Percentiles rank a stretch among this genome's conserved stretches.
These are phyloP conservation scores for Oscheius sp. DNA, from an alignment of 2,888 invertebrate species.

Conservation along the genomic window DNA sequence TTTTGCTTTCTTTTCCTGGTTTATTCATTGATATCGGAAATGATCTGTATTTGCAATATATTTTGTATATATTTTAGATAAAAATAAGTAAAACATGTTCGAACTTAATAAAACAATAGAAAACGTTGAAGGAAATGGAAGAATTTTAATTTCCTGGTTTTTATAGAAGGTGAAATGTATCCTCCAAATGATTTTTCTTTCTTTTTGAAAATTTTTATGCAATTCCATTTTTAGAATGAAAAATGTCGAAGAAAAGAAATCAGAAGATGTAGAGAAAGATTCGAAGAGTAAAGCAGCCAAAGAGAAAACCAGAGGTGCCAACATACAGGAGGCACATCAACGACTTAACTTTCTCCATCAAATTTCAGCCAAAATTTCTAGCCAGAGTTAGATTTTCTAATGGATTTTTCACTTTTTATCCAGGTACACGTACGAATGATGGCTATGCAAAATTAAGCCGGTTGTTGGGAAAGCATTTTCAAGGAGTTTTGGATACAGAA, in stretches of 20 bases:
- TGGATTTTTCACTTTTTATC: neutral
- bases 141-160: too few species aligned
- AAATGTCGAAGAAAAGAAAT: neutral
- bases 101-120: too few species aligned
- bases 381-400: constrained; percentile 35
- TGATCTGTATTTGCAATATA: too few species aligned
- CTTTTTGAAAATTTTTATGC: too few species aligned
- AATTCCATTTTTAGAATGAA: neutral
- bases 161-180: too few species aligned
- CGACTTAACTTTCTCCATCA: constrained; percentile 44
- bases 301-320: neutral
- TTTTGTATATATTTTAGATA: too few species aligned
- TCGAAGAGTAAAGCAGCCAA: neutral
- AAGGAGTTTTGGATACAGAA: constrained; percentile 54
- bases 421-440: constrained; percentile 41
- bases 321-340: constrained; percentile 20
- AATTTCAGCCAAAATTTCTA: constrained; percentile 34
- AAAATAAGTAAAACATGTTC: too few species aligned
- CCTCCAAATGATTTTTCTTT: too few species aligned
- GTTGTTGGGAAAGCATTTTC: constrained; percentile 43
- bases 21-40: too few species aligned
- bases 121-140: too few species aligned
- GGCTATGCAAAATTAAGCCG: constrained; percentile 53
- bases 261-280: neutral
- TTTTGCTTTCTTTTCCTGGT: too few species aligned